Conservation (phyloP, 2,888 invertebrate species). For the Lathronympha strigana region DNA sequence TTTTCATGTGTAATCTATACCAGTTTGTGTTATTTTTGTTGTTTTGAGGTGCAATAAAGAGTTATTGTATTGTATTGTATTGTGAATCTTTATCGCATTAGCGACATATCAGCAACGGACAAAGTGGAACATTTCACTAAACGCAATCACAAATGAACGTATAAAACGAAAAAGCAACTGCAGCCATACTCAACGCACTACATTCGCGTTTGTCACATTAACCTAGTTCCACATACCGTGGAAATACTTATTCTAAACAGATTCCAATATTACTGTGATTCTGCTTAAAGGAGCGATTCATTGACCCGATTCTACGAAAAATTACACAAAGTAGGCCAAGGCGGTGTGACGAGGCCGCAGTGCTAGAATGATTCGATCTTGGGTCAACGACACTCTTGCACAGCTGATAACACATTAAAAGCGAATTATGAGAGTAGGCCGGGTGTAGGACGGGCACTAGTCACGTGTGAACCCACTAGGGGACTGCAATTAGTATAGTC, state of each 20-base stretch:
- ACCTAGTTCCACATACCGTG: conserved; percentile 18
- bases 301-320: conserved; percentile 33
- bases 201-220: conserved; percentile 18
- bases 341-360: conserved; percentile 20
- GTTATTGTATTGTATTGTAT: too few relatives aligned
- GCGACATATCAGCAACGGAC: too few relatives aligned
- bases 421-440: conserved; percentile 47
- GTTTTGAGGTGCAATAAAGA: too few relatives aligned
- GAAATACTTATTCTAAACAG: conserved; percentile 21
- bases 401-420: conserved; percentile 56
- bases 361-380: conserved; percentile 48
- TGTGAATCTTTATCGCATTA: too few relatives aligned
- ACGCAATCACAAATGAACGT: too few relatives aligned
- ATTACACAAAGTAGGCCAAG: conserved; percentile 37
- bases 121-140: too few relatives aligned
- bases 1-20: too few relatives aligned
- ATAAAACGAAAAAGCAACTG: neutral
- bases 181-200: neutral
- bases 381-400: conserved; percentile 75
- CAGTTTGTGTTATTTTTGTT: too few relatives aligned
- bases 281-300: conserved; percentile 30
- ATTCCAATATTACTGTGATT: conserved; percentile 27
- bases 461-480: conserved; percentile 11
- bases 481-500: neutral
- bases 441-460: conserved; percentile 5